phyloP scores from a whole-genome alignment of 2,113 vertebrate species.

The pig (Sus scrofa) region T2T-Sscrofa CM000816.6:28495501-28496000 shows the following conservation, averaged over 20 bases:
- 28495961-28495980: background rate
- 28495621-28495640: background rate
- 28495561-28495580: background rate
- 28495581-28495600: background rate
- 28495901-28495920: background rate
- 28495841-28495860: background rate
- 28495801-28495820: background rate
- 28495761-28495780: background rate
- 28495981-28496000: background rate
- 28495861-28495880: background rate
- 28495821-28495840: background rate
- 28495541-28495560: background rate
- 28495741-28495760: background rate
- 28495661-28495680: background rate
- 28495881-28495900: background rate
- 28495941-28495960: background rate
- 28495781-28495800: background rate
- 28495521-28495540: background rate
- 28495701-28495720: background rate
- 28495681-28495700: background rate
- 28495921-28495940: background rate
- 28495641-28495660: background rate
- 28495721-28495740: constrained; percentile 21
- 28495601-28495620: background rate
- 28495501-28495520: background rate